phyloP scores from a whole-genome alignment of 2,113 vertebrate species.

The Eulemur rufifrons region DNA sequence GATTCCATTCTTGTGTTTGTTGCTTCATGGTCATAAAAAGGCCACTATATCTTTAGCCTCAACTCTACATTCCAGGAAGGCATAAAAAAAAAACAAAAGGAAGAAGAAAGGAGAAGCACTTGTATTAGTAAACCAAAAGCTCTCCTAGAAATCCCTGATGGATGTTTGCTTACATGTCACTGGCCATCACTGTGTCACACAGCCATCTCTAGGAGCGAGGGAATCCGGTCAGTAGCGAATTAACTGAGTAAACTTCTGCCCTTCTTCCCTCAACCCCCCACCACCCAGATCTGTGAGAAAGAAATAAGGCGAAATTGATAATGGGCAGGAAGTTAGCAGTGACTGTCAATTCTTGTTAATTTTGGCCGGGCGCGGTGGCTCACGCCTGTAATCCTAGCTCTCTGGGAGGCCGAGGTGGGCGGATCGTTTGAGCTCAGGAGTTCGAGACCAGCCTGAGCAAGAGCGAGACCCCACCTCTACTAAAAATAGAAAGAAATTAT shows the following conservation, averaged over 20 bases:
- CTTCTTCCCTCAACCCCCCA: not conserved
- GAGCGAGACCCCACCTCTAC: too few species aligned
- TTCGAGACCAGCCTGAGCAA: too few species aligned
- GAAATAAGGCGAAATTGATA: not conserved
- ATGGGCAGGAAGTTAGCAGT: not conserved
- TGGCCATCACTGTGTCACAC: not conserved
- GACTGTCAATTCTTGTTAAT: not conserved
- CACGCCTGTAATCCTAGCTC: too few species aligned
- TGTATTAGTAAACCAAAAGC: not conserved
- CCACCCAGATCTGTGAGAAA: not conserved
- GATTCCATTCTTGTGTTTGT: not conserved
- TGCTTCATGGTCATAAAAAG: not conserved
- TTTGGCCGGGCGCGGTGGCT: too few species aligned
- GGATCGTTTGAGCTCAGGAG: too few species aligned
- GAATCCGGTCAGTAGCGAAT: too few species aligned
- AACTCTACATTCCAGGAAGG: not conserved
- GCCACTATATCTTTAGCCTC: not conserved
- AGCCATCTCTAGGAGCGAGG: not conserved
- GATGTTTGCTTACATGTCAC: not conserved
- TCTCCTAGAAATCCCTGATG: not conserved
- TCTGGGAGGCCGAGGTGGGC: too few species aligned
- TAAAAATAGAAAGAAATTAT: too few species aligned
- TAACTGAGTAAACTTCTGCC: not conserved
- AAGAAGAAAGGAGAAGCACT: not conserved
- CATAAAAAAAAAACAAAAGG: not conserved